Base-by-base conservation (phyloP, 2,888 invertebrate species). In the Orthonevra nobilis region DNA sequence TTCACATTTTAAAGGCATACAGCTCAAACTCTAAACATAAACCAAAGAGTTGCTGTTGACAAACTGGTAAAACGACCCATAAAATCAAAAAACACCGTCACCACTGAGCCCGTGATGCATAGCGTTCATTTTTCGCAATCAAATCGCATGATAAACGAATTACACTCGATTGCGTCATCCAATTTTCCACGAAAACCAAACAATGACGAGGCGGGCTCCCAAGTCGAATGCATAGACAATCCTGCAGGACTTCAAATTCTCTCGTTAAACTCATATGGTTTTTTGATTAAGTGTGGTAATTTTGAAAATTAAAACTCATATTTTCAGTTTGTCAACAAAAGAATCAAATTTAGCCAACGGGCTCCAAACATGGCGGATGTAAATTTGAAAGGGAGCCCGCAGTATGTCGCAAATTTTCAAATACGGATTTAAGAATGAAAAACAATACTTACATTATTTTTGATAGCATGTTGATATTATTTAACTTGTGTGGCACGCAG, bases 401-500 rank as follows among this genome's bases (percentile, higher is more conserved):
- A 10, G n/a, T 32, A 10, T n/a, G 3, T n/a, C n/a, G n/a, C n/a
- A 73, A 40, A 28, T 56, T 46, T 36, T 26, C 0, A 28, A 44
- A 38, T 50, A 40, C 6, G 6, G 42, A 60, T 58, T 60, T 48
- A 28, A 32, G 20, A 19, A 58, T 32, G 14, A 26, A 69, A 61
- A 61, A 26, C 7, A 5, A 19, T 84, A 87, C 87, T 87, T 82
- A 87, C 87, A 81, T 63, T 84, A 81, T 79, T 83, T 84, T 86
- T 66, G 82, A 83, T 83, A 83, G 84, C 85, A 89, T 86, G 85
- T 86, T 86, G 75, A 66, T 52, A 83, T 61, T 69, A 56, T 84
- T 83, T 83, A 81, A 83, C 85, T 85, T 85, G 86, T 81, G 56
- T 83, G 85, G 87, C 87, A 87, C 87, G 73, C 82, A 2, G n/a